phyloP scores from a whole-genome alignment of 2,888 invertebrate genomes.

The Dryadula phaetusa region DNA sequence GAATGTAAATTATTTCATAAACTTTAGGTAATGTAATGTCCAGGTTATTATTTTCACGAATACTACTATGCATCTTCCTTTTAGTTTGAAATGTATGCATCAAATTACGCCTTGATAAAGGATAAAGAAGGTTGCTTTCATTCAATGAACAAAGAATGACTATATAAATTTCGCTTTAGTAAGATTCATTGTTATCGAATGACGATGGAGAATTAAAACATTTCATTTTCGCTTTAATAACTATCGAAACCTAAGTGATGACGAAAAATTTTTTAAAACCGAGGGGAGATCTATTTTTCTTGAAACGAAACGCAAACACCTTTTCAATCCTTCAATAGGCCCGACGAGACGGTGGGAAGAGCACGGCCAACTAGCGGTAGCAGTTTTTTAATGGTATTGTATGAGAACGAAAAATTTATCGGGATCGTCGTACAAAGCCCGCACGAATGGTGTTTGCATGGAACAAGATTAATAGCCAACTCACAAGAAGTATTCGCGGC shows the following conservation, averaged over 20 bases:
- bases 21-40: background rate
- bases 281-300: conserved; percentile 81
- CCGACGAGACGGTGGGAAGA: conserved; percentile 69
- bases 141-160: conserved; percentile 74
- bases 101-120: conserved; percentile 32
- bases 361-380: conserved; percentile 79
- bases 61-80: conserved; percentile 9
- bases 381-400: conserved; percentile 82
- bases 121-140: conserved; percentile 49
- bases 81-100: conserved; percentile 21
- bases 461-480: conserved; percentile 81
- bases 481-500: conserved; percentile 62
- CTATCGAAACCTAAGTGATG: conserved; percentile 83
- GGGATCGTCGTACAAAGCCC: conserved; percentile 74
- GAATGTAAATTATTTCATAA: background rate
- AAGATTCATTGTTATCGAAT: conserved; percentile 74
- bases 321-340: conserved; percentile 82
- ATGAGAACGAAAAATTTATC: conserved; percentile 80
- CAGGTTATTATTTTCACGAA: background rate
- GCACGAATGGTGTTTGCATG: conserved; percentile 64
- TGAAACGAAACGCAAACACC: conserved; percentile 81
- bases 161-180: conserved; percentile 68
- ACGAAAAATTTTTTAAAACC: conserved; percentile 69
- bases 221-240: conserved; percentile 75
- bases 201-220: conserved; percentile 82